Evolutionary conservation across 2,797 vertebrate species (phyloP).

Genomic region (Coilia nasus): DNA sequence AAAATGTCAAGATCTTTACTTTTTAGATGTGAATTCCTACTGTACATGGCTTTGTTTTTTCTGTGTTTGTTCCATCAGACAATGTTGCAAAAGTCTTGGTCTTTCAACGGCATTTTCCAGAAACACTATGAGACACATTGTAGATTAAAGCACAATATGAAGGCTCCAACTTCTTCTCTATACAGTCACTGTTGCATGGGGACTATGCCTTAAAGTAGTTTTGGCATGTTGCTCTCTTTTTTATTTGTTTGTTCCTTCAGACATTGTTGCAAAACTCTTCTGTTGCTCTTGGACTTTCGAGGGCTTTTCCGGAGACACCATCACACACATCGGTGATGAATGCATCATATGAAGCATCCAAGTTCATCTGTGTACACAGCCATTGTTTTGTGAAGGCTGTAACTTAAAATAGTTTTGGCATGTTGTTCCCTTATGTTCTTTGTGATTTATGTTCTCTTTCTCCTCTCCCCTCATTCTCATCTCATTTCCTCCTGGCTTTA

Average conservation of each 20-base stretch:
- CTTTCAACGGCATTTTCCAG: not conserved
- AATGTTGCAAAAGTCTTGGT: not conserved
- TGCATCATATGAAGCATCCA: not conserved
- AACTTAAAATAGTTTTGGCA: not conserved
- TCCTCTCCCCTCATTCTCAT: not conserved
- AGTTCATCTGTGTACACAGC: not conserved
- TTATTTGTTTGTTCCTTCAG: not conserved
- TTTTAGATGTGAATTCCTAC: not conserved
- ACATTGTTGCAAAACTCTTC: not conserved
- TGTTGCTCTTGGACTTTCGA: not conserved
- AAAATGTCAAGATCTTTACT: not conserved
- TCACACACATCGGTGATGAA: not conserved
- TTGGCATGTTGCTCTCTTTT: not conserved
- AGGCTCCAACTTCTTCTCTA: not conserved
- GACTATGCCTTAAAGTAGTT: not conserved
- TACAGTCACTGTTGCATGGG: not conserved
- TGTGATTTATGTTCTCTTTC: constrained; percentile 9
- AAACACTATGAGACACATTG: not conserved
- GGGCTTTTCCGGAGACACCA: not conserved
- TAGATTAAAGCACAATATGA: not conserved
- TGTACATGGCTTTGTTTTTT: not conserved
- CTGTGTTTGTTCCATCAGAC: not conserved
- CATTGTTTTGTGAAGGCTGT: not conserved
- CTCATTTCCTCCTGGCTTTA: not conserved
- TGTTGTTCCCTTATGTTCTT: not conserved